Percentiles rank a stretch among this genome's conserved stretches.
These are phyloP conservation scores for Sebastes kiyomatsui DNA, from an alignment of 2,797 vertebrate species.

Conservation along the genomic window DNA sequence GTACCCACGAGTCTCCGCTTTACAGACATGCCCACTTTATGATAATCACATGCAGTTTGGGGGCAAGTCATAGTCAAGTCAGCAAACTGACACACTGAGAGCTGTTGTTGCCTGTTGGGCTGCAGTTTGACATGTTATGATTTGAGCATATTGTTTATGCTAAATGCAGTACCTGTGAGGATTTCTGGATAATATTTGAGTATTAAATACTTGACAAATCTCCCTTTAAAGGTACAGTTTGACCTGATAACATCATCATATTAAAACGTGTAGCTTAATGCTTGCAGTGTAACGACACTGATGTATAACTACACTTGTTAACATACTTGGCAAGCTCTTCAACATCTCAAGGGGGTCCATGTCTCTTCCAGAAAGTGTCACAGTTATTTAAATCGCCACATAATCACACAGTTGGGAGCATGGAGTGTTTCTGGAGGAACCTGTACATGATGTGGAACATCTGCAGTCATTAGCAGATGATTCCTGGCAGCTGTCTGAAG, in stretches of 20 bases:
- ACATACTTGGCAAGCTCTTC: background rate
- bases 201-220: no score
- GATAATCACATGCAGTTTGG: no score
- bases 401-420: background rate
- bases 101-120: no score
- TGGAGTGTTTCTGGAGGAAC: background rate
- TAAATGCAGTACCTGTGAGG: no score
- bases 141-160: no score
- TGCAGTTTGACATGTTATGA: no score
- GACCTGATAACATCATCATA: background rate
- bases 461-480: background rate
- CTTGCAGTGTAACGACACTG: background rate
- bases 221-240: no score
- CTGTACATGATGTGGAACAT: background rate
- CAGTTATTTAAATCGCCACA: background rate
- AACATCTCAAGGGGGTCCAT: background rate
- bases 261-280: background rate
- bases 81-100: no score
- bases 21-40: no score
- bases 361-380: background rate
- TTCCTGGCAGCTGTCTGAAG: conserved; percentile 7
- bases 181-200: no score
- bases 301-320: background rate
- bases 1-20: no score
- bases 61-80: no score